Conservation (phyloP, 2,797 vertebrate genomes). For the Cuculus canorus region DNA sequence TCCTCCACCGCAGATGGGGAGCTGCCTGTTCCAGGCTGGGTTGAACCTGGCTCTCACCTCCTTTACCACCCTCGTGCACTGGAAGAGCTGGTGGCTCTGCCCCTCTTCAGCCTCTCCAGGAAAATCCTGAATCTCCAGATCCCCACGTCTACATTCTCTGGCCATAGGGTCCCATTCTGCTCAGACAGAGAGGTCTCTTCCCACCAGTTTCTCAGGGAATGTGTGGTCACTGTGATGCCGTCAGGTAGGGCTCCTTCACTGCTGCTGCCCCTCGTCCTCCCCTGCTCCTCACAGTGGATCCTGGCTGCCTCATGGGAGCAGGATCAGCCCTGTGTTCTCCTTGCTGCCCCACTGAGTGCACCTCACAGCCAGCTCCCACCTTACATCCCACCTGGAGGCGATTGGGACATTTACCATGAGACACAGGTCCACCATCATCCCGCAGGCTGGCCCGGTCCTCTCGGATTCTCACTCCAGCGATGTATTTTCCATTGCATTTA, state of each 20-base stretch:
- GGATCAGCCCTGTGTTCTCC: not conserved
- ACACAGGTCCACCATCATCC: rapidly evolving
- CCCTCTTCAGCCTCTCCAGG: not conserved
- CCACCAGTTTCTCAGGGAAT: not conserved
- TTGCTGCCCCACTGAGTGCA: not conserved
- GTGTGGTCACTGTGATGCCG: not conserved
- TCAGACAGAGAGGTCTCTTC: not conserved
- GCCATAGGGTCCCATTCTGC: not conserved
- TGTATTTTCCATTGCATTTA: not conserved
- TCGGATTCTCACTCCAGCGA: not conserved
- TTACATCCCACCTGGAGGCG: not conserved
- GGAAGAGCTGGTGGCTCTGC: not conserved
- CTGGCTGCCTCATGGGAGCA: not conserved
- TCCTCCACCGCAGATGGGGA: not conserved
- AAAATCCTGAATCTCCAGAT: not conserved
- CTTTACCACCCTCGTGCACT: not conserved
- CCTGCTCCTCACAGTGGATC: rapidly evolving
- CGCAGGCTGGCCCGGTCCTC: not conserved
- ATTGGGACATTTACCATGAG: not conserved
- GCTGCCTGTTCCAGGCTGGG: not conserved
- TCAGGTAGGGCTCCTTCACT: not conserved
- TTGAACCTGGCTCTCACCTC: not conserved
- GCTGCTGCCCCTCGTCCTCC: not conserved
- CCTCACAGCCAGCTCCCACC: not conserved
- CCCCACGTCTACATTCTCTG: not conserved